A percentile compares a stretch with the other conserved stretches of the same genome.
These are phyloP conservation scores for Drosophila serrata DNA, from an alignment of 1,140 invertebrate genomes.

Conservation along the genomic window DNA sequence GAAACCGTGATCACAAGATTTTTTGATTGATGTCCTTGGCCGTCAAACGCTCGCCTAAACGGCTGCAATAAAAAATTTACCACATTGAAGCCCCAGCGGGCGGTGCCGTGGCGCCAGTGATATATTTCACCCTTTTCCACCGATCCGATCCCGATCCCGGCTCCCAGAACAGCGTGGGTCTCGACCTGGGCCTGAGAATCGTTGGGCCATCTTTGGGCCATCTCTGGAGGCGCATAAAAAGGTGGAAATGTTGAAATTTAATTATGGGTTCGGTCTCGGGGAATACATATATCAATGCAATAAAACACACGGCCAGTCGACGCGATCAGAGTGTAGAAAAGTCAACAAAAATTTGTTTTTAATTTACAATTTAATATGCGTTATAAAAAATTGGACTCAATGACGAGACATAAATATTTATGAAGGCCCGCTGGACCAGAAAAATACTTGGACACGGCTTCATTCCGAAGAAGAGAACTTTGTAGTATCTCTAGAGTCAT, in stretches of 20 bases:
- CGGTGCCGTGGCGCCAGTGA: conserved; percentile 78
- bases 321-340: conserved; percentile 70
- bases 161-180: conserved; percentile 63
- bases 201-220: conserved; percentile 13
- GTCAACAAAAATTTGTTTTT: conserved; percentile 83
- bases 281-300: conserved; percentile 63
- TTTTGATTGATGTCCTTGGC: conserved; percentile 81
- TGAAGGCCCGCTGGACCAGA: conserved; percentile 63
- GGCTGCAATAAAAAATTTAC: conserved; percentile 83
- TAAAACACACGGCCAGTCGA: conserved; percentile 53
- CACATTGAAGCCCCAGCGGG: conserved; percentile 74
- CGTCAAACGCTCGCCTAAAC: conserved; percentile 79
- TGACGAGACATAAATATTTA: conserved; percentile 82
- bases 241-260: conserved; percentile 84
- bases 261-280: conserved; percentile 66
- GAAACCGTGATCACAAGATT: conserved; percentile 41
- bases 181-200: conserved; percentile 45
- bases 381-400: conserved; percentile 83
- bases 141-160: conserved; percentile 2
- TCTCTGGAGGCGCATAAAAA: conserved; percentile 56
- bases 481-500: background rate
- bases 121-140: conserved; percentile 80
- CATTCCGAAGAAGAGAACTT: background rate
- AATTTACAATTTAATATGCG: conserved; percentile 84
- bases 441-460: conserved; percentile 22